Evolutionary conservation across 2,888 invertebrate species (phyloP).

Genomic region (Priocnemis perturbator): DNA sequence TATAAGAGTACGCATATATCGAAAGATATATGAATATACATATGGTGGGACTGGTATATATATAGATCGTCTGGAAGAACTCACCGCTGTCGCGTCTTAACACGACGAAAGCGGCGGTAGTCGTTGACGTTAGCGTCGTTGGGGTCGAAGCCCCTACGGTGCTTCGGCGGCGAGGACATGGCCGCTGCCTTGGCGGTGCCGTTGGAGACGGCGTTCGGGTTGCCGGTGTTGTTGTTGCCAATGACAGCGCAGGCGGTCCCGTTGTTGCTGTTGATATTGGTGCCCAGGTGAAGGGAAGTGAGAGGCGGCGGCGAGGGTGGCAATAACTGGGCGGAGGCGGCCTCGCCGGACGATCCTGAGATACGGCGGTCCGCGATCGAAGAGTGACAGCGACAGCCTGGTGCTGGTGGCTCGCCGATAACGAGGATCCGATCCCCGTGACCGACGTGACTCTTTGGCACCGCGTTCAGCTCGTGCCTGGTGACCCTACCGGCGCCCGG

Average conservation of each 20-base stretch:
- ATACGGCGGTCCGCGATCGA: constrained; percentile 18
- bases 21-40: not conserved
- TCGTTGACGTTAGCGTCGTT: constrained; percentile 66
- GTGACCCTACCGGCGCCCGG: constrained; percentile 70
- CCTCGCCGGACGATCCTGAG: constrained; percentile 32
- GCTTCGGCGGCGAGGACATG: constrained; percentile 70
- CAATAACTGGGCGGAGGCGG: constrained; percentile 24
- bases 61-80: constrained; percentile 36
- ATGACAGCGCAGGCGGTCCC: constrained; percentile 31
- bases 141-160: constrained; percentile 70
- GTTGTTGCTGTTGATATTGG: constrained; percentile 51
- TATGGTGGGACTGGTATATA: not conserved
- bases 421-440: constrained; percentile 69
- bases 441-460: constrained; percentile 67
- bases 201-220: constrained; percentile 50
- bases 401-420: constrained; percentile 64
- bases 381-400: constrained; percentile 61
- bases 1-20: not conserved
- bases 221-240: constrained; percentile 36
- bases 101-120: constrained; percentile 69
- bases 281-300: constrained; percentile 50
- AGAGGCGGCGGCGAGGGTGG: constrained; percentile 41
- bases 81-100: constrained; percentile 71
- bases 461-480: constrained; percentile 73
- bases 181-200: constrained; percentile 58